A percentile compares a stretch with the other conserved stretches of the same genome.
phyloP scores from a whole-genome alignment of 2,113 vertebrate genomes.

The Cyanoliseus patagonus region DNA sequence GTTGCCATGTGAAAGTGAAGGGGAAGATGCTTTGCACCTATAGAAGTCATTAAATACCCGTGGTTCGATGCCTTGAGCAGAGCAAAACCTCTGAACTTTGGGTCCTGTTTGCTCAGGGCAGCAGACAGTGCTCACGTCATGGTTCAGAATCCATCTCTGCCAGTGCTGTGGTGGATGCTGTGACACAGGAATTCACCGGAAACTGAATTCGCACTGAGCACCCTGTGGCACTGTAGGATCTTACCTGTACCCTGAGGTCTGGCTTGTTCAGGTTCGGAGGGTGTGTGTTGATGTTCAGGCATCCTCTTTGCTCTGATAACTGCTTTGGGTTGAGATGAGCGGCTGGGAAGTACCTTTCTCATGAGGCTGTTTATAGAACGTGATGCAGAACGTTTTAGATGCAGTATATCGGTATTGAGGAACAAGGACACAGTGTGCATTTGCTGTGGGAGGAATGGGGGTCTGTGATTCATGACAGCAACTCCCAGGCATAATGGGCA shows the following conservation, averaged over 20 bases:
- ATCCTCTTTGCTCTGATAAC: not conserved
- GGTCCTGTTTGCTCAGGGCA: not conserved
- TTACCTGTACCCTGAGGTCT: not conserved
- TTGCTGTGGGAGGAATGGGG: not conserved
- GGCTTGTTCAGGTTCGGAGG: not conserved
- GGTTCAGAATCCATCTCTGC: not conserved
- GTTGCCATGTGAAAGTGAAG: not conserved
- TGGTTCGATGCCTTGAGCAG: not conserved
- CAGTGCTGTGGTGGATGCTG: not conserved
- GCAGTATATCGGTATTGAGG: not conserved
- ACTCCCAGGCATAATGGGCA: conserved; percentile 8
- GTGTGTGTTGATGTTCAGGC: not conserved
- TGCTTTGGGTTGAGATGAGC: not conserved
- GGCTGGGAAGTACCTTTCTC: not conserved
- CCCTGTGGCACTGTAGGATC: not conserved
- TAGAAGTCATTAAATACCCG: not conserved
- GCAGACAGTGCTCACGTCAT: not conserved
- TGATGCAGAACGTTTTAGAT: not conserved
- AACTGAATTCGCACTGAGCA: not conserved
- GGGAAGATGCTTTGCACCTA: not conserved
- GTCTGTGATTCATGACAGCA: conserved; percentile 1
- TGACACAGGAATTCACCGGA: not conserved
- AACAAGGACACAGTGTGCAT: not conserved
- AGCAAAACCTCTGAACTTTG: not conserved
- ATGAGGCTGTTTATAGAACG: not conserved